A percentile compares a stretch with the other conserved stretches of the same genome.
Evolutionary conservation across 2,113 vertebrate genomes (phyloP).

Genomic region (Melierax canorus): DNA sequence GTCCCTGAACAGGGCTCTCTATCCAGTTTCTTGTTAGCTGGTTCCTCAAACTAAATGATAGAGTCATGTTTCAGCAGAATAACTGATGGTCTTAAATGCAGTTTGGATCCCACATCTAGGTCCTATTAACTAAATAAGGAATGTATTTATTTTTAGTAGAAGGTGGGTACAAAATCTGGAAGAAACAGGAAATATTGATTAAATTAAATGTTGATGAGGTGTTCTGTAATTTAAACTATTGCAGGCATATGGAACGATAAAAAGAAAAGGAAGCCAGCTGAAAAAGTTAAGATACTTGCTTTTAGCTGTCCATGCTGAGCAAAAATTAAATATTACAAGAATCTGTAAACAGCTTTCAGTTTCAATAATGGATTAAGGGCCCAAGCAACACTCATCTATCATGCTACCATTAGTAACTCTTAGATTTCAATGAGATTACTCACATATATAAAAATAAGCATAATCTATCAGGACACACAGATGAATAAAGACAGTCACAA

Average conservation of each 20-base stretch:
- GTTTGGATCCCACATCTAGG: background rate
- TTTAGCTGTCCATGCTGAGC: background rate
- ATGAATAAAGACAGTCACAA: slow-evolving; percentile 57
- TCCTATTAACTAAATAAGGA: background rate
- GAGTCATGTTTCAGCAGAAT: background rate
- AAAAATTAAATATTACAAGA: slow-evolving; percentile 1
- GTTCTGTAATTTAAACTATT: background rate
- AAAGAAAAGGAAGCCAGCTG: background rate
- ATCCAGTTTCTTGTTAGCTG: background rate
- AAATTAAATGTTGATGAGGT: slow-evolving; percentile 4
- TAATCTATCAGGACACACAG: slow-evolving; percentile 31
- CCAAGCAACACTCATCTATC: background rate
- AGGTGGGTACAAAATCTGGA: slow-evolving; percentile 3
- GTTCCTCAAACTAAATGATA: background rate
- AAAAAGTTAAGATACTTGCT: background rate
- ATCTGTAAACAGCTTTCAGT: slow-evolving; percentile 1
- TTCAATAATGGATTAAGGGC: background rate
- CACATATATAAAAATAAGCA: slow-evolving; percentile 20
- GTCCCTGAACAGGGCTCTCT: background rate
- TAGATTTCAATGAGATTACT: slow-evolving; percentile 39
- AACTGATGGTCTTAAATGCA: background rate
- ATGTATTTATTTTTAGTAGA: slow-evolving; percentile 21
- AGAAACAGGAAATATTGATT: slow-evolving; percentile 35
- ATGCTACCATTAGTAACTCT: background rate
- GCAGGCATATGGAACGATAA: background rate